These are phyloP conservation scores for Tor tambroides DNA, from an alignment of 2,113 vertebrate species.

Conservation along the genomic window DNA sequence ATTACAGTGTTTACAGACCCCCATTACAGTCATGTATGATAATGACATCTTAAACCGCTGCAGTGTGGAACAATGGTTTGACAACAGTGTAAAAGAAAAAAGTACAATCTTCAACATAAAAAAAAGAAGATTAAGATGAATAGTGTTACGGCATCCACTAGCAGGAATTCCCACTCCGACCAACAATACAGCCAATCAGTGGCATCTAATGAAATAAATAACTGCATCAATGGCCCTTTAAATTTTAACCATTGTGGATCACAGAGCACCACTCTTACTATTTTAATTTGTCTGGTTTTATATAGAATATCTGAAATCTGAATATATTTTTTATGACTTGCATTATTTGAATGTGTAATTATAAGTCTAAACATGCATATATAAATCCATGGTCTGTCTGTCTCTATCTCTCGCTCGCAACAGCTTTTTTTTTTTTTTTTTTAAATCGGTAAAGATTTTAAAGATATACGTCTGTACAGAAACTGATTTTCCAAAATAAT, in stretches of 20 bases:
- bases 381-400: no score
- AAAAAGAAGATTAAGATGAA: background rate
- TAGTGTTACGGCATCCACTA: background rate
- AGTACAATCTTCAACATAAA: constrained; percentile 6
- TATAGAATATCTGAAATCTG: no score
- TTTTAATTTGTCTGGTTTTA: background rate
- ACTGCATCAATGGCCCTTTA: background rate
- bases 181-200: background rate
- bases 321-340: no score
- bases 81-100: background rate
- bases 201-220: background rate
- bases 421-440: no score
- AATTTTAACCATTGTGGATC: background rate
- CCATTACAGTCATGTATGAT: constrained; percentile 4
- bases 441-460: background rate
- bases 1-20: constrained; percentile 5
- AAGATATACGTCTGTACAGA: background rate
- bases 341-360: no score
- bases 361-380: no score
- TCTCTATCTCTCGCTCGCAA: no score
- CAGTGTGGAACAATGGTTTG: background rate
- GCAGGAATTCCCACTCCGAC: background rate
- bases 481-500: background rate
- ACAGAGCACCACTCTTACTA: background rate
- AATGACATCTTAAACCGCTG: background rate